Conservation (phyloP, 2,888 invertebrate species). For the Arctia plantaginis region DNA sequence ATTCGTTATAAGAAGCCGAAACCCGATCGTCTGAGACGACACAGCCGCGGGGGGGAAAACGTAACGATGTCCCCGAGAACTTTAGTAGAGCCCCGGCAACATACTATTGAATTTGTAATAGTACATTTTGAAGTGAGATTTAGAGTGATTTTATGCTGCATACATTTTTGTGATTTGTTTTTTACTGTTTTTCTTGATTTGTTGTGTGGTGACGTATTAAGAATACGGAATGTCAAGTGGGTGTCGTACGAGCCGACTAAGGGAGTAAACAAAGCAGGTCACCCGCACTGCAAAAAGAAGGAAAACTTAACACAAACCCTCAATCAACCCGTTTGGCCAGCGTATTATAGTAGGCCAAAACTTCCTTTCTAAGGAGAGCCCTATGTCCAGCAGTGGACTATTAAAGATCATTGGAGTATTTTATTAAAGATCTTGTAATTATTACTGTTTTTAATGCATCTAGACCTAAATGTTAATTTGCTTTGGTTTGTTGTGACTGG, state of each 20-base stretch:
- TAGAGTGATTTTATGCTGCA: neutral
- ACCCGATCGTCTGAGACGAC: neutral
- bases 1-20: neutral
- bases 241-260: too few relatives aligned
- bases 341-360: too few relatives aligned
- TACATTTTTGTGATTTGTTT: neutral
- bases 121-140: neutral
- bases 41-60: neutral
- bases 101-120: neutral
- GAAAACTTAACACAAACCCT: too few relatives aligned
- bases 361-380: too few relatives aligned
- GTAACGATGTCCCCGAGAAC: neutral
- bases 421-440: neutral
- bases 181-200: neutral
- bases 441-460: too few relatives aligned
- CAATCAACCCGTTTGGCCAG: too few relatives aligned
- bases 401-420: neutral
- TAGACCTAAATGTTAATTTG: neutral
- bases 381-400: too few relatives aligned
- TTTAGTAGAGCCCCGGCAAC: neutral
- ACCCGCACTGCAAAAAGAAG: too few relatives aligned
- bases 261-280: too few relatives aligned
- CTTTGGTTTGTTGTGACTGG: neutral
- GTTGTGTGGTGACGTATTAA: too few relatives aligned
- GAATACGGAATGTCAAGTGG: too few relatives aligned